Evolutionary conservation across 2,113 vertebrate genomes (phyloP).

Genomic region (Spheniscus mendiculus): DNA sequence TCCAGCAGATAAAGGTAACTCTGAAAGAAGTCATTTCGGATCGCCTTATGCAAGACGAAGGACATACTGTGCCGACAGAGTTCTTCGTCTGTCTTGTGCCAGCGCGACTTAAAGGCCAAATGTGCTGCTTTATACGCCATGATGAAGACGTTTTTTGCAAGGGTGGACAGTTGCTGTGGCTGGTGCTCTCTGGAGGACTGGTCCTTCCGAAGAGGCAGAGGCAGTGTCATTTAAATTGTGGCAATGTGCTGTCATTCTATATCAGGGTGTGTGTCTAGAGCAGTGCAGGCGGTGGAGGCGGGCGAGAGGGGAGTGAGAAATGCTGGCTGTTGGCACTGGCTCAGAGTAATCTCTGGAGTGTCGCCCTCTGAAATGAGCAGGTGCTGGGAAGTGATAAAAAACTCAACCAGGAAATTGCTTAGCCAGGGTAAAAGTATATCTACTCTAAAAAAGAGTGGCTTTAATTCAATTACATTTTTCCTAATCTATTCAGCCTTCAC

Average conservation of each 20-base stretch:
- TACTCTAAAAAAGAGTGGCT: neutral
- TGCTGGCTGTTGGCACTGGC: constrained; percentile 67
- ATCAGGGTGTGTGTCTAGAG: constrained; percentile 59
- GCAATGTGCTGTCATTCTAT: constrained; percentile 74
- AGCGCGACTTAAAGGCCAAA: constrained; percentile 86
- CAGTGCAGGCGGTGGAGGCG: neutral
- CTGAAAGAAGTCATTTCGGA: constrained; percentile 92
- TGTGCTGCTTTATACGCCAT: constrained; percentile 85
- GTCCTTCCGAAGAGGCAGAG: constrained; percentile 33
- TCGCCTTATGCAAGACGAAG: constrained; percentile 86
- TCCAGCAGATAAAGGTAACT: constrained; percentile 94
- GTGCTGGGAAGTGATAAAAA: constrained; percentile 69
- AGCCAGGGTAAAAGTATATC: constrained; percentile 44
- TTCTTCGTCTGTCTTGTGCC: constrained; percentile 86
- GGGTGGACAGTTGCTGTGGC: neutral
- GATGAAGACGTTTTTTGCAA: neutral
- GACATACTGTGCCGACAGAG: constrained; percentile 95
- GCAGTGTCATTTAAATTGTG: constrained; percentile 61
- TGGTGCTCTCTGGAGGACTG: constrained; percentile 17
- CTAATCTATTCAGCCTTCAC: constrained; percentile 2
- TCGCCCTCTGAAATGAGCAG: constrained; percentile 70
- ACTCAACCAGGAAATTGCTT: constrained; percentile 72
- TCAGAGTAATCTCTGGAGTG: constrained; percentile 66
- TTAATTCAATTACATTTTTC: constrained; percentile 1
- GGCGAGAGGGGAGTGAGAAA: neutral